These are phyloP conservation scores for Arnoldichthys spilopterus DNA, from an alignment of 2,797 vertebrate genomes.

Conservation along the genomic window DNA sequence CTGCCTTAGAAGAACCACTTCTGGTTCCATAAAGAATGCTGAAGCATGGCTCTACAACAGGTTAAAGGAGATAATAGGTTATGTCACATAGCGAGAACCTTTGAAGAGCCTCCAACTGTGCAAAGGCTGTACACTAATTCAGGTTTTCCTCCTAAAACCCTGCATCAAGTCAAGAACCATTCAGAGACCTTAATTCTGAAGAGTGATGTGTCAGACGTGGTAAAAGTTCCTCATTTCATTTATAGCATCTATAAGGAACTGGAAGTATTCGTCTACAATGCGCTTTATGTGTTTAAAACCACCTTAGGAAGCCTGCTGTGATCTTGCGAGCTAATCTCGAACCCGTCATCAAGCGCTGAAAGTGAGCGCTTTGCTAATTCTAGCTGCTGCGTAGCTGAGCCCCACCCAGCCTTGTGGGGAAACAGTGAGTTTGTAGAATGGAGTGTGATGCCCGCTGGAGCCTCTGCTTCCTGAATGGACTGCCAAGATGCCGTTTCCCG, in stretches of 20 bases:
- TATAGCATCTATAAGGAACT: neutral
- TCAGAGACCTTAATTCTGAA: neutral
- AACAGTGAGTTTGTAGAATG: slow-evolving; percentile 39
- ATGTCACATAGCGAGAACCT: neutral
- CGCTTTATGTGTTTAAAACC: neutral
- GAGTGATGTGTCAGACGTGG: neutral
- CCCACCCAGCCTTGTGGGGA: slow-evolving; percentile 46
- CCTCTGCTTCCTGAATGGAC: slow-evolving; percentile 50
- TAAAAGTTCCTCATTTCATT: neutral
- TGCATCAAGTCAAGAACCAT: neutral
- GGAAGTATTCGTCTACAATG: neutral
- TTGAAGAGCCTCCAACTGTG: neutral
- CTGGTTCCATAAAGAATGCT: neutral
- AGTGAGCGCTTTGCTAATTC: slow-evolving; percentile 35
- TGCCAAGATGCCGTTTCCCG: slow-evolving; percentile 43
- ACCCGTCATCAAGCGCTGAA: slow-evolving; percentile 46
- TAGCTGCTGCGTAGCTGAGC: slow-evolving; percentile 31
- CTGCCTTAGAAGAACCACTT: neutral
- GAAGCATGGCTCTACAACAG: no score
- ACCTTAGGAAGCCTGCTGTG: neutral
- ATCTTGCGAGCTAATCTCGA: slow-evolving; percentile 7
- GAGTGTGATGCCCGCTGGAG: slow-evolving; percentile 33
- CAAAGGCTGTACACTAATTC: neutral
- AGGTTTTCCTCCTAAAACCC: neutral
- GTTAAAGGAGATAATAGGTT: no score